Evolutionary conservation across 2,113 vertebrate species (phyloP).

Genomic region (Lepidiolamprologus cunningtoni): DNA sequence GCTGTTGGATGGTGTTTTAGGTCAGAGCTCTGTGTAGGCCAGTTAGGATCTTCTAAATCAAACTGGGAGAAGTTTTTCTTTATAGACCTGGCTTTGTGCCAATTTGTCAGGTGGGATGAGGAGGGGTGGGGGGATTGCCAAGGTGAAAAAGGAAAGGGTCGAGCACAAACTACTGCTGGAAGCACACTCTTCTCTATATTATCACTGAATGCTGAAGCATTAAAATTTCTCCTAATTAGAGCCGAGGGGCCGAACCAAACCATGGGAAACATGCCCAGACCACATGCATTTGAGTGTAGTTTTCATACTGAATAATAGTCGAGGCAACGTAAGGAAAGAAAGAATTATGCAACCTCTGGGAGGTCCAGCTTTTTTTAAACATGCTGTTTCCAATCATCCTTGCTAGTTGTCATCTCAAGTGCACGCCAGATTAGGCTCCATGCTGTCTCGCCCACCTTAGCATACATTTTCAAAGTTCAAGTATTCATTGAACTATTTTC

Average conservation of each 20-base stretch:
- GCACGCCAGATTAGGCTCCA: background rate
- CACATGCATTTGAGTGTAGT: background rate
- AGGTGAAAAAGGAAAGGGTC: background rate
- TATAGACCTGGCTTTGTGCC: background rate
- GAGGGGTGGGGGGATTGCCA: background rate
- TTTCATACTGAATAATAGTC: background rate
- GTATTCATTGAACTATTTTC: background rate
- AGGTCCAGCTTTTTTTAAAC: background rate
- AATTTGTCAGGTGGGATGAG: background rate
- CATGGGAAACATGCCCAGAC: background rate
- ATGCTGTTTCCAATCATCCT: background rate
- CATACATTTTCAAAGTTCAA: constrained; percentile 2
- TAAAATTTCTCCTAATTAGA: background rate
- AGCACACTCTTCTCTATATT: background rate
- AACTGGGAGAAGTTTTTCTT: background rate
- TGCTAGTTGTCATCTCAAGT: background rate
- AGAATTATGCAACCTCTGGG: background rate
- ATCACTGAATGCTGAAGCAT: background rate
- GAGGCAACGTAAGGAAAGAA: background rate
- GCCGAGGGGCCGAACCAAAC: background rate
- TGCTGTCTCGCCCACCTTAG: background rate
- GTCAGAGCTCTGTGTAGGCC: background rate
- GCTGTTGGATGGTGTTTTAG: background rate
- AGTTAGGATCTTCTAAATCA: background rate
- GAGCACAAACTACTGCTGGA: background rate